These are phyloP conservation scores for Emys orbicularis DNA, from an alignment of 2,797 vertebrate genomes.

Conservation along the genomic window DNA sequence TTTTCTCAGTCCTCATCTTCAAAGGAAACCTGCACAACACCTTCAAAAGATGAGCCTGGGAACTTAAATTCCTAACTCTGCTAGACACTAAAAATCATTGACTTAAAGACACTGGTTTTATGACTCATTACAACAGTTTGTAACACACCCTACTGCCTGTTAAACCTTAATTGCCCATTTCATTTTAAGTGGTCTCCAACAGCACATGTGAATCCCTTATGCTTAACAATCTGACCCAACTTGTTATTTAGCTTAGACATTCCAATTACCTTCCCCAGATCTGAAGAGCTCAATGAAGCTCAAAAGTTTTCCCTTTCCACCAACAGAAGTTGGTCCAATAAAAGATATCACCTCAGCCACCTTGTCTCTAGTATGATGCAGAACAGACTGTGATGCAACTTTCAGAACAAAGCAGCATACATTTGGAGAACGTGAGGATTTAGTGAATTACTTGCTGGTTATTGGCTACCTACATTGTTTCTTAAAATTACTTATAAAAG, in stretches of 20 bases:
- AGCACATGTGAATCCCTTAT: neutral
- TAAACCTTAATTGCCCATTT: neutral
- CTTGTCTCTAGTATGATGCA: neutral
- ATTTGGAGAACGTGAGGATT: neutral
- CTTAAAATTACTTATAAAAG: constrained; percentile 42
- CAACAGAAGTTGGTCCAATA: neutral
- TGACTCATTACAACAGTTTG: neutral
- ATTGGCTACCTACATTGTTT: neutral
- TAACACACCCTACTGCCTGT: neutral
- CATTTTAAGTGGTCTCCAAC: neutral
- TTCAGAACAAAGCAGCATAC: neutral
- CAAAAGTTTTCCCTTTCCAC: neutral
- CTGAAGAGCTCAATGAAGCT: neutral
- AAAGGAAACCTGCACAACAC: no score
- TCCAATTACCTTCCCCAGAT: neutral
- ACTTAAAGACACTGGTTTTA: neutral
- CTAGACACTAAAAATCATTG: no score
- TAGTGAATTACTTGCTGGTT: neutral
- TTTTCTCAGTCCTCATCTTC: no score
- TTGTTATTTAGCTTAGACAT: neutral
- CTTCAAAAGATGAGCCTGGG: no score
- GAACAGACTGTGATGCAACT: neutral
- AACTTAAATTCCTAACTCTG: no score
- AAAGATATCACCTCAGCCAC: neutral
- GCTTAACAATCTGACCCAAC: neutral